Conservation (phyloP, 1,140 invertebrate genomes). For the Lordiphosa clarofinis region DNA sequence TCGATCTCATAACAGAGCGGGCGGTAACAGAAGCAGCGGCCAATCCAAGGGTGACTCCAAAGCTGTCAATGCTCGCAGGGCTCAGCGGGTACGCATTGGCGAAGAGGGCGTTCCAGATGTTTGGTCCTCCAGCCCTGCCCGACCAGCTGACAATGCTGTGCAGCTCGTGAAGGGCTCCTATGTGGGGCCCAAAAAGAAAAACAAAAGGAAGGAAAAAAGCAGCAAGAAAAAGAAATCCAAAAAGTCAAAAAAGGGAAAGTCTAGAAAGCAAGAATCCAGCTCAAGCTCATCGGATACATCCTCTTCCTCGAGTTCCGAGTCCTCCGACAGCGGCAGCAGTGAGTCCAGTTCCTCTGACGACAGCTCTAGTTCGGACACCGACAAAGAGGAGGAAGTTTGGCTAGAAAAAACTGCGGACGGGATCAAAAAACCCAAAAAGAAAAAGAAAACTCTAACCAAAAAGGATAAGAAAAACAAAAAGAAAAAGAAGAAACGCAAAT, state of each 20-base stretch:
- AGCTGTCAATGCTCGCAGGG: slow-evolving; percentile 84
- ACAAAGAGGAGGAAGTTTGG: slow-evolving; percentile 53
- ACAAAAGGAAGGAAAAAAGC: slow-evolving; percentile 81
- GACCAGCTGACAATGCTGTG: slow-evolving; percentile 79
- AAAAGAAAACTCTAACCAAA: slow-evolving; percentile 58
- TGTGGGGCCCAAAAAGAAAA: slow-evolving; percentile 80
- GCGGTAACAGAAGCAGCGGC: slow-evolving; percentile 15
- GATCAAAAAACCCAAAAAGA: slow-evolving; percentile 79
- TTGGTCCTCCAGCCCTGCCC: slow-evolving; percentile 87
- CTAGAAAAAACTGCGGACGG: slow-evolving; percentile 68
- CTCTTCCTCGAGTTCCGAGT: slow-evolving; percentile 37
- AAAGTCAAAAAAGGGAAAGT: slow-evolving; percentile 80
- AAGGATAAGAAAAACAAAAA: slow-evolving; percentile 81
- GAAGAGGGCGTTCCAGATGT: slow-evolving; percentile 84
- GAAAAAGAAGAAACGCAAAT: slow-evolving; percentile 83
- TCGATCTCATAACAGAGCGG: slow-evolving; percentile 24
- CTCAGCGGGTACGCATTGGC: slow-evolving; percentile 87
- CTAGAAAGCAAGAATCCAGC: slow-evolving; percentile 70
- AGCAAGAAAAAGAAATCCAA: slow-evolving; percentile 83
- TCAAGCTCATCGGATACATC: slow-evolving; percentile 59
- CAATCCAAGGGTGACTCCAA: slow-evolving; percentile 60
- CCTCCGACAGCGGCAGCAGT: slow-evolving; percentile 31
- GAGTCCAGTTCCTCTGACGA: slow-evolving; percentile 37
- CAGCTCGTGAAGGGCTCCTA: slow-evolving; percentile 79
- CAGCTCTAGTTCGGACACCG: slow-evolving; percentile 34